These are phyloP conservation scores for Amblyornis subalaris DNA, from an alignment of 2,113 vertebrate genomes.

Conservation along the genomic window DNA sequence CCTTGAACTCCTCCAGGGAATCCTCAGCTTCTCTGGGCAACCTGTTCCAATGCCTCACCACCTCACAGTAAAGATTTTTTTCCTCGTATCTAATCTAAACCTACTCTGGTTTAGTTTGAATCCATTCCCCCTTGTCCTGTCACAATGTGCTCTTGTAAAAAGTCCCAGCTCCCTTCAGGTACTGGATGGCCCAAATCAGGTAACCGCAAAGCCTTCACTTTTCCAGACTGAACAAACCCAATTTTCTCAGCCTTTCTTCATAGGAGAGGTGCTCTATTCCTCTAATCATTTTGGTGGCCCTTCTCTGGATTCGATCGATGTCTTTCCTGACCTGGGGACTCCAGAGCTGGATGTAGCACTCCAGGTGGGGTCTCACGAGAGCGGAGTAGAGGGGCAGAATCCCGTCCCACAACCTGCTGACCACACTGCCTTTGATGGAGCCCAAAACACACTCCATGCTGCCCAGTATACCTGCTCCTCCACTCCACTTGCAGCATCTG, in stretches of 20 bases:
- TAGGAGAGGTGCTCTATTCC: background rate
- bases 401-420: background rate
- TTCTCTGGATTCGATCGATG: fast-evolving
- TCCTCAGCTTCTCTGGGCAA: background rate
- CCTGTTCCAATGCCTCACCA: background rate
- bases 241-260: background rate
- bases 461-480: background rate
- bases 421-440: background rate
- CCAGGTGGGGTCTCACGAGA: background rate
- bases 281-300: background rate
- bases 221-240: background rate
- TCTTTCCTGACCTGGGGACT: background rate
- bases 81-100: background rate
- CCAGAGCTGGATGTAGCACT: background rate
- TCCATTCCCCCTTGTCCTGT: fast-evolving
- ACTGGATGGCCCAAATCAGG: background rate
- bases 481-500: background rate
- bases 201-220: background rate
- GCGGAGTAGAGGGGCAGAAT: background rate
- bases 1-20: background rate
- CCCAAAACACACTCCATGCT: background rate
- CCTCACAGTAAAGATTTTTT: background rate
- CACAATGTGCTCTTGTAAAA: background rate
- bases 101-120: background rate
- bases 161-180: background rate